Evolutionary conservation across 2,888 invertebrate species (phyloP).

Genomic region (Rutpela maculata): DNA sequence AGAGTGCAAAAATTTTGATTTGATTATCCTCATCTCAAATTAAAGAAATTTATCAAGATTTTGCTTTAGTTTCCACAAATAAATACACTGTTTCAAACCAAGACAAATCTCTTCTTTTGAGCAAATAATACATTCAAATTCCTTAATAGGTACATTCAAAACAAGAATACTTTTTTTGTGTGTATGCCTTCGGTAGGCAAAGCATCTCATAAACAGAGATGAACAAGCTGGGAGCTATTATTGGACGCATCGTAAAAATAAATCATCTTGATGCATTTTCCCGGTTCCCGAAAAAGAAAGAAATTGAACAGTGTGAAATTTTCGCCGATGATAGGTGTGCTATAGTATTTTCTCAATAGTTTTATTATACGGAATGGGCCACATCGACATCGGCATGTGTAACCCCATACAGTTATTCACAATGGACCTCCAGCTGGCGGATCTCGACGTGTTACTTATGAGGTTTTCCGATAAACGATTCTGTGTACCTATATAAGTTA

Average conservation of each 20-base stretch:
- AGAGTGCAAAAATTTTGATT: too few relatives aligned
- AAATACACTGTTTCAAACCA: too few relatives aligned
- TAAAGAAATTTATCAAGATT: too few relatives aligned
- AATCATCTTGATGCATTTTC: conserved; percentile 71
- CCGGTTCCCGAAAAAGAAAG: conserved; percentile 46
- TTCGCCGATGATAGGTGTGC: conserved; percentile 24
- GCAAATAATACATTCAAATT: too few relatives aligned
- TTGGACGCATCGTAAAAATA: conserved; percentile 72
- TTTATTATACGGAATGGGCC: conserved; percentile 16
- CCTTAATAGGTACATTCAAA: too few relatives aligned
- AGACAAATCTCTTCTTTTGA: too few relatives aligned
- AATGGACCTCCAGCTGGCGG: conserved; percentile 47
- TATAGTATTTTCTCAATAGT: conserved; percentile 19
- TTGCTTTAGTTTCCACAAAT: too few relatives aligned
- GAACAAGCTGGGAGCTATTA: conserved; percentile 73
- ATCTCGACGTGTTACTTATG: conserved; percentile 60
- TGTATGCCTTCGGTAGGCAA: conserved; percentile 67
- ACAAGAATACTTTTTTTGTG: too few relatives aligned
- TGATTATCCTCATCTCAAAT: too few relatives aligned
- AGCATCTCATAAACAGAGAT: conserved; percentile 72
- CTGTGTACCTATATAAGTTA: conserved; percentile 58
- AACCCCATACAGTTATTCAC: conserved; percentile 47
- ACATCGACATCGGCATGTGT: conserved; percentile 35
- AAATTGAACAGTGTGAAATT: conserved; percentile 43
- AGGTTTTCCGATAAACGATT: conserved; percentile 59